Evolutionary conservation across 2,888 invertebrate genomes (phyloP), one percentile per base, ranked within the genome.

Genomic region (Dasypogon diadema): DNA sequence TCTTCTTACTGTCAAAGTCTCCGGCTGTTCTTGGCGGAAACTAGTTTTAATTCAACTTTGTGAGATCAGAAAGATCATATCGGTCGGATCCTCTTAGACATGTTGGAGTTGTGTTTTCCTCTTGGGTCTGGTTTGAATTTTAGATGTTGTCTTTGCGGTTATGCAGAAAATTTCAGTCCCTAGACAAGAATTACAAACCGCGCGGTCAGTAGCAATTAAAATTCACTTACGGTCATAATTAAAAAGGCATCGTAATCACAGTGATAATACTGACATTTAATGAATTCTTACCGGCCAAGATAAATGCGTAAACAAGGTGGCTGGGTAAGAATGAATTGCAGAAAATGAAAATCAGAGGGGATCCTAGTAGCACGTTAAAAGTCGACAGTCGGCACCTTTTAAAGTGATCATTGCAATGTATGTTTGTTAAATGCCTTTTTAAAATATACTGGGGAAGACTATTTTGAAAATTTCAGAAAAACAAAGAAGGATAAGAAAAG

Each of bases 111-210:
- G 5, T 16, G 18, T 18, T 16, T 16, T 21, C 18, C 3, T 4
- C 51, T 21, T 5, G 51, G 6, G 51, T 18, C 51, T 51, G 51
- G 51, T 8, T 51, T 51, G 14, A 51, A 51, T 51, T 51, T 51
- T 51, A 51, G 51, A 51, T 51, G 18, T 6, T 51, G 51, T 51
- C 21, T 51, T 51, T 14, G 21, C 51, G n/a, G 6, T 21, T 21
- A 18, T 51, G 12, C 51, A 51, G 51, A 51, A 51, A 51, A 51
- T 51, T 16, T 51, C 1, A 4, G 14, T 14, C 18, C 6, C 18
- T 8, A 42, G 1, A 12, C 42, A 5, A 51, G 51, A 51, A 51
- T 16, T 42, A 3, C n/a, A 3, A 6, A 42, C 12, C n/a, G 42
- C 2, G 18, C 18, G 21, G 51, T 12, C 14, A 51, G 18, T 21